Conservation (phyloP, 1,140 invertebrate species). For the Parasteatoda tepidariorum region DNA sequence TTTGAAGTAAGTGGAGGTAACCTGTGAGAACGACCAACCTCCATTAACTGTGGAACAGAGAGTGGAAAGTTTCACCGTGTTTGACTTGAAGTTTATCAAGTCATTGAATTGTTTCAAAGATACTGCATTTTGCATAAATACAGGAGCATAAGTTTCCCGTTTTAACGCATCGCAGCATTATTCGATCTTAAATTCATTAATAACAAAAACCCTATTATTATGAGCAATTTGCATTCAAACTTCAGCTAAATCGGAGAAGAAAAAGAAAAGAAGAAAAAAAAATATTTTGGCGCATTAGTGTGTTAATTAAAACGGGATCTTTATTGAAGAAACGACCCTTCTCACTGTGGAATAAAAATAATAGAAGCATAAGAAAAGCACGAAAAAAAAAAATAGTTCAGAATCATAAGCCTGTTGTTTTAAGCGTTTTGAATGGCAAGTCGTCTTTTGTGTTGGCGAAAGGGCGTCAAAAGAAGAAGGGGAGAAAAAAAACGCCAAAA, state of each 20-base stretch:
- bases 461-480: slow-evolving; percentile 2
- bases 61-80: too few species aligned
- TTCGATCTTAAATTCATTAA: neutral
- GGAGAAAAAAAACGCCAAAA: slow-evolving; percentile 10
- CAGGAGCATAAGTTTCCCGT: neutral
- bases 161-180: neutral
- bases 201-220: slow-evolving; percentile 8
- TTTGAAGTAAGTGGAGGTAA: too few species aligned
- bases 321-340: slow-evolving; percentile 27
- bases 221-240: slow-evolving; percentile 42
- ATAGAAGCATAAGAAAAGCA: neutral
- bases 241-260: slow-evolving; percentile 9
- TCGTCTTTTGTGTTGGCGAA: slow-evolving; percentile 25
- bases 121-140: too few species aligned
- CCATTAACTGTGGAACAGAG: too few species aligned
- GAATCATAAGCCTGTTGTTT: slow-evolving; percentile 33
- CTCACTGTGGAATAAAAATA: slow-evolving; percentile 22
- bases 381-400: neutral
- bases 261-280: neutral
- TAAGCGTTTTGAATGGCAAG: slow-evolving; percentile 39
- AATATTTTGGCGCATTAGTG: slow-evolving; percentile 29
- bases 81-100: too few species aligned
- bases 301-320: slow-evolving; percentile 40
- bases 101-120: too few species aligned
- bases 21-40: too few species aligned